phyloP scores from a whole-genome alignment of 2,888 invertebrate species.

The Pseudolycoriella hygida region DNA sequence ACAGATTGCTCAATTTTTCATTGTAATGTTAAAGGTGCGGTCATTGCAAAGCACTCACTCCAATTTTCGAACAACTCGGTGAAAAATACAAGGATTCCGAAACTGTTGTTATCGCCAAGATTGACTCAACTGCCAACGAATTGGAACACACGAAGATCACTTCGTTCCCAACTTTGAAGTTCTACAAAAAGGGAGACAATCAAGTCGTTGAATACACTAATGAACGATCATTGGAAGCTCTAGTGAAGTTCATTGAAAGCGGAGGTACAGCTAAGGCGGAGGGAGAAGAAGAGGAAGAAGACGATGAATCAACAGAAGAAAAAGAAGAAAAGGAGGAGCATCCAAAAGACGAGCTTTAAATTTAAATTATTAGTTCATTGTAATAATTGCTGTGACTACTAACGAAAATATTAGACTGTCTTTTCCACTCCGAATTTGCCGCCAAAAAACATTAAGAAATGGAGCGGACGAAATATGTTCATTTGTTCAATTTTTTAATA shows the following conservation, averaged over 20 bases:
- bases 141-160: slow-evolving; percentile 87
- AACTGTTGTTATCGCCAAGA: slow-evolving; percentile 87
- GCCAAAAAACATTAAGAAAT: too few species aligned
- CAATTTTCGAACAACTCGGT: slow-evolving; percentile 90
- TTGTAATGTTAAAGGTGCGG: slow-evolving; percentile 44
- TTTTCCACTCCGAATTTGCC: too few species aligned
- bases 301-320: slow-evolving; percentile 33
- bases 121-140: slow-evolving; percentile 97
- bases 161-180: slow-evolving; percentile 87
- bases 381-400: too few species aligned
- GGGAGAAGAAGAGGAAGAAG: slow-evolving; percentile 16
- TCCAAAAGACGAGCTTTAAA: slow-evolving; percentile 65
- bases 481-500: too few species aligned
- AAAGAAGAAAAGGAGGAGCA: slow-evolving; percentile 47
- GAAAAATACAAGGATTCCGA: slow-evolving; percentile 78
- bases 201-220: slow-evolving; percentile 83
- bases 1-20: too few species aligned
- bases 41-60: slow-evolving; percentile 93
- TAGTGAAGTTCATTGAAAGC: slow-evolving; percentile 85
- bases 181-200: slow-evolving; percentile 86
- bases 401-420: too few species aligned
- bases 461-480: too few species aligned
- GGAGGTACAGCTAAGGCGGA: slow-evolving; percentile 54
- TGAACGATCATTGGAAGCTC: slow-evolving; percentile 83
- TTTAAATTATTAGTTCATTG: slow-evolving; percentile 9